Evolutionary conservation across 2,797 vertebrate genomes (phyloP).

Genomic region (Antennarius maculatus): DNA sequence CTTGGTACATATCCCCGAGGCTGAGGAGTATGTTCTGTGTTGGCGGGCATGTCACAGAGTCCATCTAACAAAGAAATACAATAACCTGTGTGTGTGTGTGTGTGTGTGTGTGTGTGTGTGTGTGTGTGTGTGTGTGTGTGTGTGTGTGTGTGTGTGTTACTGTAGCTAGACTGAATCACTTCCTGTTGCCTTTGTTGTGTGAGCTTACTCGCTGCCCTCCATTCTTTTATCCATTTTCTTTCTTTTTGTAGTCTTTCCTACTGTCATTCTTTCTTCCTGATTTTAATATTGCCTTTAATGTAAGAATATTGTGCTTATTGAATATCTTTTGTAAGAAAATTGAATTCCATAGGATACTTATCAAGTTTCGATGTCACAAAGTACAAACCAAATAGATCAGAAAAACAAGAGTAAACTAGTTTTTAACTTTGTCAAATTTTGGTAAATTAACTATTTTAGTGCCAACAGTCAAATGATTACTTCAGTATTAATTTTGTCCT

Average conservation of each 20-base stretch:
- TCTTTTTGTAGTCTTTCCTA: neutral
- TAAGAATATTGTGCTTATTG: too few species aligned
- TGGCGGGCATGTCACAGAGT: slow-evolving; percentile 79
- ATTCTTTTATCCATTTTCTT: slow-evolving; percentile 4
- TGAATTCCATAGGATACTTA: too few species aligned
- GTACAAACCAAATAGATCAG: too few species aligned
- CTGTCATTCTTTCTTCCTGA: neutral
- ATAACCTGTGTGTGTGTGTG: slow-evolving; percentile 44
- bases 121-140: neutral
- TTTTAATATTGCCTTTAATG: neutral
- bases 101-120: too few species aligned
- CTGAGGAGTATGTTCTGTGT: slow-evolving; percentile 77
- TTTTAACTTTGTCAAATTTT: too few species aligned
- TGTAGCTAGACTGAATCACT: slow-evolving; percentile 51
- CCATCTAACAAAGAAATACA: slow-evolving; percentile 75
- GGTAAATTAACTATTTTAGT: too few species aligned
- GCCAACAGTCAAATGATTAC: too few species aligned
- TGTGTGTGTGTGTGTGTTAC: neutral
- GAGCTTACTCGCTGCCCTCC: slow-evolving; percentile 18
- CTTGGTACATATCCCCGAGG: slow-evolving; percentile 72
- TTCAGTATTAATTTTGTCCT: too few species aligned
- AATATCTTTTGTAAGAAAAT: neutral
- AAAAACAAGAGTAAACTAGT: too few species aligned
- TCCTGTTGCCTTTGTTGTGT: slow-evolving; percentile 37
- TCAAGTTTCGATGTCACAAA: too few species aligned